These are phyloP conservation scores for Ailurus styani DNA, from an alignment of 2,113 vertebrate genomes.

Conservation along the genomic window DNA sequence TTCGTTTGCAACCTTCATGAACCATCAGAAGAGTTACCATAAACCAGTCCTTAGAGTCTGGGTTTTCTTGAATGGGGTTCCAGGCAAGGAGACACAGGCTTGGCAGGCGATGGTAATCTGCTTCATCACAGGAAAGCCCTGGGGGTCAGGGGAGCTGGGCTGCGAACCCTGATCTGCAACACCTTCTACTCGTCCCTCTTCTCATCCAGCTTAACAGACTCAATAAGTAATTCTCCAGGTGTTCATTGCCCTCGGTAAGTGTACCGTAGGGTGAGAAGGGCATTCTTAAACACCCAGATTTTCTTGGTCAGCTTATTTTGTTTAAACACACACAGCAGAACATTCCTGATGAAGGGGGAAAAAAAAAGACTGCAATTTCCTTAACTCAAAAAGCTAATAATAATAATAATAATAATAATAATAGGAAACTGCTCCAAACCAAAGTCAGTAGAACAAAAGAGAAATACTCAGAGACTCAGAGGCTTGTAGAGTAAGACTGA, in stretches of 20 bases:
- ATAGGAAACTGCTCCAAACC: constrained; percentile 31
- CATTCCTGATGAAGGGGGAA: not conserved
- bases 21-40: not conserved
- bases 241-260: not conserved
- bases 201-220: not conserved
- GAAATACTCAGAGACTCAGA: constrained; percentile 55
- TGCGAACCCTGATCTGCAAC: not conserved
- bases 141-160: not conserved
- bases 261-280: not conserved
- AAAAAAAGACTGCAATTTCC: not conserved
- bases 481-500: constrained; percentile 62
- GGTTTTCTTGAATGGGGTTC: not conserved
- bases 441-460: constrained; percentile 61
- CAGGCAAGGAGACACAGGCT: not conserved
- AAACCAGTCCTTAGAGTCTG: not conserved
- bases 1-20: not conserved
- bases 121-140: not conserved
- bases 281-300: constrained; percentile 32
- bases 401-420: not conserved
- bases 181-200: not conserved
- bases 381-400: constrained; percentile 42
- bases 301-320: constrained; percentile 61
- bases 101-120: not conserved
- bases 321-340: constrained; percentile 1
- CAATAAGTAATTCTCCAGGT: not conserved